A percentile compares a stretch with the other conserved stretches of the same genome.
Conservation (phyloP, 2,797 vertebrate species). For the Muscicapa striata region DNA sequence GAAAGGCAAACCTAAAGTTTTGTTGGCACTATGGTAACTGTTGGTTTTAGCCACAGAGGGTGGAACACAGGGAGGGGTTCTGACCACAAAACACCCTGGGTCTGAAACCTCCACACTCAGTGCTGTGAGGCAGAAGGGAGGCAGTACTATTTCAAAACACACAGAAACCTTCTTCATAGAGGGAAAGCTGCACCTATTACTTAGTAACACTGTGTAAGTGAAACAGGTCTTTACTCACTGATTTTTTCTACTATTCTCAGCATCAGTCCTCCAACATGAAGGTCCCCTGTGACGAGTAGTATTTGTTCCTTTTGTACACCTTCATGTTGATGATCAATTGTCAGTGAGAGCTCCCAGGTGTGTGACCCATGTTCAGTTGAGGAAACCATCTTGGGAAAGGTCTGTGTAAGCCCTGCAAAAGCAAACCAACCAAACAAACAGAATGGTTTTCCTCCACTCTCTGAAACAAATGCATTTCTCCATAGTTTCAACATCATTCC, state of each 20-base stretch:
- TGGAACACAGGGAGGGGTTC: not conserved
- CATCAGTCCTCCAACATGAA: constrained; percentile 96
- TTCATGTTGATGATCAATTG: constrained; percentile 83
- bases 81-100: not conserved
- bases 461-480: not conserved
- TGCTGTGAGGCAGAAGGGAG: fast-evolving
- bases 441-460: not conserved
- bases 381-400: constrained; percentile 78
- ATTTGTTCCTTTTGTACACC: constrained; percentile 74
- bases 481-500: not conserved
- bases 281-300: constrained; percentile 88
- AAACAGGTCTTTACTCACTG: constrained; percentile 81
- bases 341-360: constrained; percentile 89
- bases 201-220: not conserved
- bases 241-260: constrained; percentile 94
- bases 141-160: not conserved
- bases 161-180: not conserved
- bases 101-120: not conserved
- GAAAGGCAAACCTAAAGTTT: not conserved
- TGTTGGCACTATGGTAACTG: not conserved
- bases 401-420: constrained; percentile 10
- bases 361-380: constrained; percentile 80
- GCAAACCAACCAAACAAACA: not conserved
- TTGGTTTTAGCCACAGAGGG: not conserved
- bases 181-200: not conserved